Evolutionary conservation across 2,888 invertebrate genomes (phyloP), one percentile per base, ranked within the genome.

Genomic region (Antheraea yamamai): DNA sequence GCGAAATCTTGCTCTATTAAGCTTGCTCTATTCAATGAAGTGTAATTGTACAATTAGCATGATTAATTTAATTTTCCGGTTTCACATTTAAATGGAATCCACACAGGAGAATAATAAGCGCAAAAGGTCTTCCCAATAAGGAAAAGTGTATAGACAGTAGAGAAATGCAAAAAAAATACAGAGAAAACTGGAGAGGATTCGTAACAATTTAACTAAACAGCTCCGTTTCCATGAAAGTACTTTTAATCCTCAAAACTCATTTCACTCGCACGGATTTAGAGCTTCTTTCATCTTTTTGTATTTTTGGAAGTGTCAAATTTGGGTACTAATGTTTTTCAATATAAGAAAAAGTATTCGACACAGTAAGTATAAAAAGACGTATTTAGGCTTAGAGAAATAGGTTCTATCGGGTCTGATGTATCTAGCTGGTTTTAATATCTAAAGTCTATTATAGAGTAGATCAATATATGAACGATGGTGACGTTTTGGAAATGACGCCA

Each of bases 211-310:
- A 30, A 30, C 64, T 4, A 16, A 66, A 66, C 64, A 16, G 26
- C 30, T 66, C 16, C 64, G 64, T 66, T 30, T 66, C 64, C 30
- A 30, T 30, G 30, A 16, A 30, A 66, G 26, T 66, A 66, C 64
- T 66, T 30, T 66, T 66, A 70, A 70, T 70, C 39, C 39, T 12
- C n/a, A n/a, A 70, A 70, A 70, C 39, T 70, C 70, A 70, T 39
- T 70, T 70, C 39, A 39, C n/a, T 70, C n/a, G 70, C n/a, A 70
- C 70, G 39, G 70, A 70, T 39, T 66, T 66, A 30, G 20, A 39
- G 39, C 70, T 7, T 39, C 70, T 39, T 70, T 70, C n/a, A 39
- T 70, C 70, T 12, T 20, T 70, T 39, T 70, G 39, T 70, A 70
- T 39, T 39, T 68, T 70, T 70, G 70, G 23, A 39, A 39, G n/a